Evolutionary conservation across 1,140 invertebrate genomes (phyloP).

Genomic region (Teleopsis dalmanni): DNA sequence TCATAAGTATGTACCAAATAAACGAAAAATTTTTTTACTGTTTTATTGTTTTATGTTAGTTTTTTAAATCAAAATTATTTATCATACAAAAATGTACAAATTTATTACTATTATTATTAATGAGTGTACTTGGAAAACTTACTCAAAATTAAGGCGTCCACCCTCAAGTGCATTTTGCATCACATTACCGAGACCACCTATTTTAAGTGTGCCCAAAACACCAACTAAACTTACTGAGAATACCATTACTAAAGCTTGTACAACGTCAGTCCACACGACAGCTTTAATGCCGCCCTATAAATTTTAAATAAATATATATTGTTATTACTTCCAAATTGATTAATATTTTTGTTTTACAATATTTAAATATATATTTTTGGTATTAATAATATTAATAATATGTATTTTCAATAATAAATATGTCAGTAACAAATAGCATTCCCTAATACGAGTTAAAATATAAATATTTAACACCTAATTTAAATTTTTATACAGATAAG

Average conservation of each 20-base stretch:
- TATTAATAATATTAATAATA: conserved; percentile 3
- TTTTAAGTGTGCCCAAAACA: conserved; percentile 56
- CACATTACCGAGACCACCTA: conserved; percentile 59
- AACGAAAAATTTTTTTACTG: background rate
- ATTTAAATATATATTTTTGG: background rate
- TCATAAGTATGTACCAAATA: too few species aligned
- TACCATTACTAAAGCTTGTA: conserved; percentile 72
- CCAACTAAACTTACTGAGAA: conserved; percentile 61
- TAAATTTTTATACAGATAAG: too few species aligned
- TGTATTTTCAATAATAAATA: too few species aligned
- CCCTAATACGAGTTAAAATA: too few species aligned
- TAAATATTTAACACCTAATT: too few species aligned
- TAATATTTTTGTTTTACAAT: conserved; percentile 2
- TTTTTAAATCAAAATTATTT: too few species aligned
- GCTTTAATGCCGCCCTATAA: conserved; percentile 74
- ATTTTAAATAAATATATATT: background rate
- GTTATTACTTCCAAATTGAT: conserved; percentile 10
- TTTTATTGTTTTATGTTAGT: too few species aligned
- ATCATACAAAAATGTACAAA: too few species aligned
- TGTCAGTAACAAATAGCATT: too few species aligned
- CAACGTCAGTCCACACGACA: conserved; percentile 79
- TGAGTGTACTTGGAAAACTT: conserved; percentile 20
- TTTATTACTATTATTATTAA: too few species aligned
- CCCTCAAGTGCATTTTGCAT: conserved; percentile 51
- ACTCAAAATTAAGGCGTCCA: conserved; percentile 57